Evolutionary conservation across 2,797 vertebrate genomes (phyloP).

Genomic region (Nasua narica): DNA sequence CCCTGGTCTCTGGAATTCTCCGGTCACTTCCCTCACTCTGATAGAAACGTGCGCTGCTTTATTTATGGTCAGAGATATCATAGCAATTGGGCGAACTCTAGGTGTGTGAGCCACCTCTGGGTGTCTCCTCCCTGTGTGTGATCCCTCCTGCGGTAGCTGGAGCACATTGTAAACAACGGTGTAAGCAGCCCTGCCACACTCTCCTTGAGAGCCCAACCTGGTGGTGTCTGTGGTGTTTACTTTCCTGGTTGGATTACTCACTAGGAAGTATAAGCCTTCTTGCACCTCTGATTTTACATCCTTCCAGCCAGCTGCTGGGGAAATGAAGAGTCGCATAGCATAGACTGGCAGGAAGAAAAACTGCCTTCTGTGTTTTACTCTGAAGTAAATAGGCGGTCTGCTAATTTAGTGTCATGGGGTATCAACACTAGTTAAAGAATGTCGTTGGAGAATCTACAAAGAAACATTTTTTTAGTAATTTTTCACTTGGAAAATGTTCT

Average conservation of each 20-base stretch:
- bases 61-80: conserved; percentile 4
- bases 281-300: conserved; percentile 55
- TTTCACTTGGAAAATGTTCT: conserved; percentile 38
- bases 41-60: not conserved
- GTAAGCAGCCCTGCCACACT: conserved; percentile 41
- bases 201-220: conserved; percentile 30
- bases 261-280: conserved; percentile 66
- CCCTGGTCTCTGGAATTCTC: not conserved
- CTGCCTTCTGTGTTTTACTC: conserved; percentile 68
- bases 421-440: conserved; percentile 58
- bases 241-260: conserved; percentile 68
- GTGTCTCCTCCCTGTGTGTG: conserved; percentile 8
- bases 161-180: conserved; percentile 57
- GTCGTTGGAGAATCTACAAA: conserved; percentile 25
- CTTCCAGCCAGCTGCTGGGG: conserved; percentile 71
- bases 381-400: conserved; percentile 64
- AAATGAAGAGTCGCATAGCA: conserved; percentile 41
- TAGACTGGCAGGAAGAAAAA: conserved; percentile 62
- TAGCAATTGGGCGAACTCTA: not conserved
- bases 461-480: conserved; percentile 50
- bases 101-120: conserved; percentile 32
- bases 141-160: conserved; percentile 65
- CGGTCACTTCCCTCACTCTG: not conserved
- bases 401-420: conserved; percentile 47
- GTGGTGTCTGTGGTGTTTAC: conserved; percentile 66